Evolutionary conservation across 2,888 invertebrate species (phyloP).

Genomic region (Nomada fabriciana): DNA sequence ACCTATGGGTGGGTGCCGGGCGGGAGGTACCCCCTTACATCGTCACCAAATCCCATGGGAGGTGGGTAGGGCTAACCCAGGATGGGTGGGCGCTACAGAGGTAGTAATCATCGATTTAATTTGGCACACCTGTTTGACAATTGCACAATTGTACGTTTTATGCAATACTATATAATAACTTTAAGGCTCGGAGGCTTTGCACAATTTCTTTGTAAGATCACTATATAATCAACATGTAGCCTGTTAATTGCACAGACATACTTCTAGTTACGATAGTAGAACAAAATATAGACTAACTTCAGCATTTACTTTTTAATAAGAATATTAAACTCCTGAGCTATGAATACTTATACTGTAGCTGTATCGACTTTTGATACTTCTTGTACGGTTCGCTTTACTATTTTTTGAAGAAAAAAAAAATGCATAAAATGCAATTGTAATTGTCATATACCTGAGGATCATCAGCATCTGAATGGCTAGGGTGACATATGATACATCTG

Average conservation of each 20-base stretch:
- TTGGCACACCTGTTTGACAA: slow-evolving; percentile 65
- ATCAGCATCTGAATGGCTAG: slow-evolving; percentile 62
- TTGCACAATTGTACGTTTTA: slow-evolving; percentile 69
- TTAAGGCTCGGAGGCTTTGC: slow-evolving; percentile 40
- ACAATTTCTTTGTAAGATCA: slow-evolving; percentile 40
- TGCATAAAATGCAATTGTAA: slow-evolving; percentile 66
- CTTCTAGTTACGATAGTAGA: slow-evolving; percentile 16
- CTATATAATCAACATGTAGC: slow-evolving; percentile 31
- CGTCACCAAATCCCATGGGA: slow-evolving; percentile 83
- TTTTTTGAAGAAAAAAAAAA: neutral
- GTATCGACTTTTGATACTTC: slow-evolving; percentile 44
- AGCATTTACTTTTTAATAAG: slow-evolving; percentile 12
- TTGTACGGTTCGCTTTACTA: neutral
- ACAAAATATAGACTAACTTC: slow-evolving; percentile 8
- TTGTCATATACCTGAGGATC: slow-evolving; percentile 68
- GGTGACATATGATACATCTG: slow-evolving; percentile 64
- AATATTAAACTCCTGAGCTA: neutral
- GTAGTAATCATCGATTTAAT: slow-evolving; percentile 78
- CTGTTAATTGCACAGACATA: slow-evolving; percentile 48
- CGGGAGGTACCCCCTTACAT: slow-evolving; percentile 83
- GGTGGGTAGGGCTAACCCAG: slow-evolving; percentile 83
- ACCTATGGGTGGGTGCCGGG: slow-evolving; percentile 84
- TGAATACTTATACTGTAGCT: neutral
- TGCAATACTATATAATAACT: slow-evolving; percentile 36
- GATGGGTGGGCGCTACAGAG: slow-evolving; percentile 82